A percentile compares a stretch with the other conserved stretches of the same genome.
These are phyloP conservation scores for Eupleurogrammus muticus DNA, from an alignment of 2,797 vertebrate genomes.

Conservation along the genomic window DNA sequence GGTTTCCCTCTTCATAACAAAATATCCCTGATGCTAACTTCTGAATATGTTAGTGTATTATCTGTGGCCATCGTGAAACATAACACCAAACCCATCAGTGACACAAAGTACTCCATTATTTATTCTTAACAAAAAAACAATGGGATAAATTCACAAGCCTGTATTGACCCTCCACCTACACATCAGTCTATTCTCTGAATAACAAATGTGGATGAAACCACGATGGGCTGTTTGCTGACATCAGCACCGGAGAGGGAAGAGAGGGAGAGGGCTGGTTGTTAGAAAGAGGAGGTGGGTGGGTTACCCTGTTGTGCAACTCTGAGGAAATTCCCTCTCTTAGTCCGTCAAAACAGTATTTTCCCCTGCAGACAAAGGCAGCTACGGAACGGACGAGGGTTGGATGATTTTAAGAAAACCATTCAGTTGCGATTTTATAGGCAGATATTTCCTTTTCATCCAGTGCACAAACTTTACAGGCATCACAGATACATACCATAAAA, in stretches of 20 bases:
- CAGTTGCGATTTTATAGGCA: too few relatives aligned
- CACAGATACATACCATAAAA: too few relatives aligned
- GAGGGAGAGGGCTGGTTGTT: conserved; percentile 38
- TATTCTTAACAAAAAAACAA: conserved; percentile 30
- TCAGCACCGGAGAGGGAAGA: conserved; percentile 59
- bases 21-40: conserved; percentile 21
- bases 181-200: conserved; percentile 64
- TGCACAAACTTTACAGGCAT: too few relatives aligned
- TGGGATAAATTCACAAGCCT: conserved; percentile 33
- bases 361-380: conserved; percentile 60
- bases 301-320: conserved; percentile 65
- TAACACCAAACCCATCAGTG: conserved; percentile 28
- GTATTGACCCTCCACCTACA: conserved; percentile 56
- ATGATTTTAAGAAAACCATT: too few relatives aligned
- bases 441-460: too few relatives aligned
- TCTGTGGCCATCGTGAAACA: conserved; percentile 2
- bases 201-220: conserved; percentile 58
- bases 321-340: conserved; percentile 73
- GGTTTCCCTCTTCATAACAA: conserved; percentile 25
- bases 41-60: conserved; percentile 8
- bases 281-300: conserved; percentile 46
- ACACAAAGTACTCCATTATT: conserved; percentile 11
- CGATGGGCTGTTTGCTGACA: conserved; percentile 74
- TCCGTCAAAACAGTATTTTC: conserved; percentile 71
- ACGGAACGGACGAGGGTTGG: neutral